Evolutionary conservation across 2,797 vertebrate genomes (phyloP).

Genomic region (Macropodus opercularis): DNA sequence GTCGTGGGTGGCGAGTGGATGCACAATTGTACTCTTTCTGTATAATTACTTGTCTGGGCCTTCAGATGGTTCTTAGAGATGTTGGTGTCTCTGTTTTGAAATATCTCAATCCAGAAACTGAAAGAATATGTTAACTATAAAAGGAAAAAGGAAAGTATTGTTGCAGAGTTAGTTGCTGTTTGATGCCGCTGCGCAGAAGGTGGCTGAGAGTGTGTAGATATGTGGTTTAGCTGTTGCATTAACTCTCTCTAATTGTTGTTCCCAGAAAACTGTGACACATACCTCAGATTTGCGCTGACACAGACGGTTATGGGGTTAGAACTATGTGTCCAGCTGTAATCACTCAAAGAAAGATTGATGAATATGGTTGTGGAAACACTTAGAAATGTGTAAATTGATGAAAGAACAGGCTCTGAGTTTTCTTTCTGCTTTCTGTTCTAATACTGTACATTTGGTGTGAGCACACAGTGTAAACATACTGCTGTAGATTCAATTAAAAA

Average conservation of each 20-base stretch:
- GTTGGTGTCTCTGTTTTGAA: constrained; percentile 18
- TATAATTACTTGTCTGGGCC: constrained; percentile 25
- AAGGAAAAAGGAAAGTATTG: not conserved
- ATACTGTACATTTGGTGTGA: constrained; percentile 22
- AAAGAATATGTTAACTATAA: not conserved
- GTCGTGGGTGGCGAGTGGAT: constrained; percentile 31
- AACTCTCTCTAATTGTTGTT: constrained; percentile 50
- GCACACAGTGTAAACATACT: not conserved
- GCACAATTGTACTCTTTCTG: constrained; percentile 6
- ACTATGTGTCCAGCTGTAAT: constrained; percentile 47
- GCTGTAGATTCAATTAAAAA: not conserved
- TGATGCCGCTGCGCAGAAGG: not conserved
- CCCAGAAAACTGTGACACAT: constrained; percentile 59
- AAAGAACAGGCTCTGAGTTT: constrained; percentile 1
- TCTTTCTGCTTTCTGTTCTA: constrained; percentile 4
- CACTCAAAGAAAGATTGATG: constrained; percentile 51
- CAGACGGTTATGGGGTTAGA: constrained; percentile 42
- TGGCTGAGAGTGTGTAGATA: constrained; percentile 30
- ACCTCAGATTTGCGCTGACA: constrained; percentile 43
- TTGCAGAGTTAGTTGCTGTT: not conserved
- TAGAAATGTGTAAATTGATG: constrained; percentile 16
- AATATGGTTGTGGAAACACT: constrained; percentile 18
- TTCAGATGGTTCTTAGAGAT: constrained; percentile 37
- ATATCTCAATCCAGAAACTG: constrained; percentile 1
- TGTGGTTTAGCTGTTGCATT: constrained; percentile 39